These are phyloP conservation scores for Lysandra coridon DNA, from an alignment of 2,888 invertebrate genomes.

Conservation along the genomic window DNA sequence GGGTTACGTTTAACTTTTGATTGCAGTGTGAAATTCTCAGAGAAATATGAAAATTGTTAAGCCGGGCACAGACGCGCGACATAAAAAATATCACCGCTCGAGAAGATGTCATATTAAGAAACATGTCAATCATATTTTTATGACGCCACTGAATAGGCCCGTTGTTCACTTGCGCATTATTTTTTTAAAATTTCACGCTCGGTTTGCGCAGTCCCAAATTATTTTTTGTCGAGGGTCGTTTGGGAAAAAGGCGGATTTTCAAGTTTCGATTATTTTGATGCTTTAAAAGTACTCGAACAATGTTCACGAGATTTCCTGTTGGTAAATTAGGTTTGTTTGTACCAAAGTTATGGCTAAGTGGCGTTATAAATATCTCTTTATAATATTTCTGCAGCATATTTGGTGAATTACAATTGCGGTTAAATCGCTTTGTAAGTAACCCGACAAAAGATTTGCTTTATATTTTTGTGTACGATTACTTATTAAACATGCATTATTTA, in stretches of 20 bases:
- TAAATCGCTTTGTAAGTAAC: constrained; percentile 7
- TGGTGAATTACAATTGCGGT: constrained; percentile 11
- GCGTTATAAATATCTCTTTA: constrained; percentile 10
- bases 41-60: constrained; percentile 40
- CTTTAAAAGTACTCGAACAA: constrained; percentile 57
- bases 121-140: constrained; percentile 81
- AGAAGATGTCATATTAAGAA: constrained; percentile 80
- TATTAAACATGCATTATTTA: not conserved
- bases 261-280: constrained; percentile 50
- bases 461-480: not conserved
- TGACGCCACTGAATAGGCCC: constrained; percentile 68
- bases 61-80: constrained; percentile 62
- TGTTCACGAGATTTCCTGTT: constrained; percentile 62
- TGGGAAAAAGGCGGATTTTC: constrained; percentile 45
- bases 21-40: constrained; percentile 35
- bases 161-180: constrained; percentile 76
- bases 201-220: constrained; percentile 61
- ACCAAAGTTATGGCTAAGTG: constrained; percentile 20
- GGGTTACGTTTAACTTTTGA: constrained; percentile 21
- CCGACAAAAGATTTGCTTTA: not conserved
- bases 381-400: not conserved
- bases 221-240: constrained; percentile 46
- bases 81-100: constrained; percentile 78
- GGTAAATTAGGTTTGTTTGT: constrained; percentile 38
- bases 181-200: constrained; percentile 74